Evolutionary conservation across 2,113 vertebrate genomes (phyloP).

Genomic region (Clinocottus analis): DNA sequence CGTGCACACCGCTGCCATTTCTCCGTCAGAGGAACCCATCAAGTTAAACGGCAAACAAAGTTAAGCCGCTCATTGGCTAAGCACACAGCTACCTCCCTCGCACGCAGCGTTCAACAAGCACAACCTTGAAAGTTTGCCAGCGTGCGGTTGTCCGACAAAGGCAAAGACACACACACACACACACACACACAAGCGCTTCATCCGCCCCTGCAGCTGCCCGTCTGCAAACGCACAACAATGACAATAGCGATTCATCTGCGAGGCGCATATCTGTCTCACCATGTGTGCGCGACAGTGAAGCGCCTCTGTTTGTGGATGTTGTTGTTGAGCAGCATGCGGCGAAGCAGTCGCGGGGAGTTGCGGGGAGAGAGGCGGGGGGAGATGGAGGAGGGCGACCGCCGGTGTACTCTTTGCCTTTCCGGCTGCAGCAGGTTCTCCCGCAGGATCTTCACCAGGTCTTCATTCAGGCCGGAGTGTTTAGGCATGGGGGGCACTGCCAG

Average conservation of each 20-base stretch:
- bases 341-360: slow-evolving; percentile 94
- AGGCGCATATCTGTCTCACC: slow-evolving; percentile 84
- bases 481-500: slow-evolving; percentile 91
- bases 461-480: slow-evolving; percentile 93
- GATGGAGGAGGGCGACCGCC: slow-evolving; percentile 88
- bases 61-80: slow-evolving; percentile 53
- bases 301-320: slow-evolving; percentile 95
- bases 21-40: slow-evolving; percentile 21
- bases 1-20: slow-evolving; percentile 29
- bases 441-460: slow-evolving; percentile 96
- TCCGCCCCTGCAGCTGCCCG: not conserved
- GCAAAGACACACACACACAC: slow-evolving; percentile 6
- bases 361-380: slow-evolving; percentile 92
- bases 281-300: slow-evolving; percentile 98
- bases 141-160: slow-evolving; percentile 47
- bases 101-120: slow-evolving; percentile 47
- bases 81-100: slow-evolving; percentile 6
- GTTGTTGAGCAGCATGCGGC: slow-evolving; percentile 95
- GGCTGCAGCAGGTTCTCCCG: slow-evolving; percentile 97
- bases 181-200: not conserved
- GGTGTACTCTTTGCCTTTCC: slow-evolving; percentile 87
- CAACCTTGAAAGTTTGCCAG: slow-evolving; percentile 66
- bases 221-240: slow-evolving; percentile 5
- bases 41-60: slow-evolving; percentile 57
- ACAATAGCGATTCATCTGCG: not conserved